Percentiles rank a stretch among this genome's conserved stretches.
phyloP scores from a whole-genome alignment of 2,888 invertebrate species.

The Vanessa cardui region DNA sequence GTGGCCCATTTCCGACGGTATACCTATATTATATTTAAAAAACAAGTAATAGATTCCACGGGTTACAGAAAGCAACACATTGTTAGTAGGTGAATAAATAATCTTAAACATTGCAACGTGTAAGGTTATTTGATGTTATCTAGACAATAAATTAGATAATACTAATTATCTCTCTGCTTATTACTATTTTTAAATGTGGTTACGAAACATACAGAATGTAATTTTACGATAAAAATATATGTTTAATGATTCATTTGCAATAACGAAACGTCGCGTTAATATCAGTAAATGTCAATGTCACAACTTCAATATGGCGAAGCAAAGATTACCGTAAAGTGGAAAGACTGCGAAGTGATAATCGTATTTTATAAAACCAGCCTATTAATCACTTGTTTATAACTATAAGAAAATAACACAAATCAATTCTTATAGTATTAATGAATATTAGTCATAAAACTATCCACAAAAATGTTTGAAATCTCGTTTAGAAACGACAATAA shows the following conservation, averaged over 20 bases:
- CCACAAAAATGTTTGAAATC: background rate
- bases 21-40: too few species aligned
- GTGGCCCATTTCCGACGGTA: too few species aligned
- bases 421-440: background rate
- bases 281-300: slow-evolving; percentile 29
- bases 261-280: slow-evolving; percentile 21
- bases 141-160: too few species aligned
- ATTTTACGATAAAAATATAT: background rate
- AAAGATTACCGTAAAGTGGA: slow-evolving; percentile 22
- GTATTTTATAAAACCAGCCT: slow-evolving; percentile 10
- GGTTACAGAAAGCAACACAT: too few species aligned
- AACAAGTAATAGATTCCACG: too few species aligned
- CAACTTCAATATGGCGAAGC: slow-evolving; percentile 42
- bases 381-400: background rate
- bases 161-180: too few species aligned
- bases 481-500: slow-evolving; percentile 36
- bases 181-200: too few species aligned
- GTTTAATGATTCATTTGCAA: slow-evolving; percentile 6
- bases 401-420: background rate
- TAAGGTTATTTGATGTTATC: too few species aligned
- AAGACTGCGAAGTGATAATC: slow-evolving; percentile 23
- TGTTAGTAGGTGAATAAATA: too few species aligned
- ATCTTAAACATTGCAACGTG: too few species aligned
- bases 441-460: background rate
- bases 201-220: too few species aligned